phyloP scores from a whole-genome alignment of 2,113 vertebrate species.

The Callospermophilus lateralis region DNA sequence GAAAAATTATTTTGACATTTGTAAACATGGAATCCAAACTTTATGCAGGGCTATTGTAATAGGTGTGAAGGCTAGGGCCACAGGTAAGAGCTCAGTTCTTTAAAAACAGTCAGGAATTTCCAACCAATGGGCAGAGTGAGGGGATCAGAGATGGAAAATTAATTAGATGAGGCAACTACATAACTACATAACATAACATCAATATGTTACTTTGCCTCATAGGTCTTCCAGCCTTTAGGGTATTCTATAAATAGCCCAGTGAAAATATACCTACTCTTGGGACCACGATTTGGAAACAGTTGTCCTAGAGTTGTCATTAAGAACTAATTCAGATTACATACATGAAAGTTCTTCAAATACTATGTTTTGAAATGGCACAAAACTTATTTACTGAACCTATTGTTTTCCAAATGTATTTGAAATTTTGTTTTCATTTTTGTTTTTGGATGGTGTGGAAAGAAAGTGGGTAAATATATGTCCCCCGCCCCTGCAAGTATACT shows the following conservation, averaged over 20 bases:
- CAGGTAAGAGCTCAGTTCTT: not conserved
- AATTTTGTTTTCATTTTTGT: not conserved
- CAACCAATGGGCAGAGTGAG: not conserved
- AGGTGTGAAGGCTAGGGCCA: not conserved
- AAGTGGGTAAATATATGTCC: not conserved
- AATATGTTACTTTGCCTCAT: not conserved
- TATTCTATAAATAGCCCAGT: not conserved
- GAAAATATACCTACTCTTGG: not conserved
- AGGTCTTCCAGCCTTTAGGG: not conserved
- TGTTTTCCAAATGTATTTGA: constrained; percentile 3
- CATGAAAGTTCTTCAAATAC: not conserved
- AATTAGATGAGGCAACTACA: not conserved
- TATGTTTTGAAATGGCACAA: not conserved
- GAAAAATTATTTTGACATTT: not conserved
- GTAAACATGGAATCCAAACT: not conserved
- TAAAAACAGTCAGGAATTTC: not conserved
- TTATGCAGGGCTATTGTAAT: not conserved
- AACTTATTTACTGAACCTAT: not conserved
- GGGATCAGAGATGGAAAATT: not conserved
- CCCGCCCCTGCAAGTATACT: not conserved
- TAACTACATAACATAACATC: not conserved
- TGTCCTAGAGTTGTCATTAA: not conserved
- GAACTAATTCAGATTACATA: not conserved
- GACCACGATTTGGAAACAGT: not conserved
- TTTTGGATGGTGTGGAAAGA: not conserved